phyloP scores from a whole-genome alignment of 2,888 invertebrate genomes.

The Chrysodeixis includens region DNA sequence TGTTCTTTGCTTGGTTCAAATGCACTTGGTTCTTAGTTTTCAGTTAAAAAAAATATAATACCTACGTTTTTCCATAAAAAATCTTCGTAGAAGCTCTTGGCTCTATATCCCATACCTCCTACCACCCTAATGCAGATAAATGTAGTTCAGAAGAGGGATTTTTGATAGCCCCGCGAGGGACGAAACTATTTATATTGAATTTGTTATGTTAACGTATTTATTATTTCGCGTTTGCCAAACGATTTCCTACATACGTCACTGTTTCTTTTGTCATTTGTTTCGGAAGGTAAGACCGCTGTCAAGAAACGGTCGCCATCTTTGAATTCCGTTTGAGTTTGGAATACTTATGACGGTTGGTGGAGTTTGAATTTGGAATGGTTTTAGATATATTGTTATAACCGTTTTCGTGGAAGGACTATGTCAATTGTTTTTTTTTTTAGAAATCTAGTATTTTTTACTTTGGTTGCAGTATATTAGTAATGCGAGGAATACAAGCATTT shows the following conservation, averaged over 20 bases:
- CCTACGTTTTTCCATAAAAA: background rate
- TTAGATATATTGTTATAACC: background rate
- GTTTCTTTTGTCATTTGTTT: conserved; percentile 55
- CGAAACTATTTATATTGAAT: conserved; percentile 81
- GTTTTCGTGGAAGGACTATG: background rate
- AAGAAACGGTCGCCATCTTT: background rate
- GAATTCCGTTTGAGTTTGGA: background rate
- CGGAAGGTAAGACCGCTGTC: conserved; percentile 7
- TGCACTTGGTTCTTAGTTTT: too few species aligned
- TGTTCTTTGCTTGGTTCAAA: too few species aligned
- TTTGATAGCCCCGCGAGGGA: conserved; percentile 67
- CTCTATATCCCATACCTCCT: conserved; percentile 43
- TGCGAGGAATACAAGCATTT: too few species aligned
- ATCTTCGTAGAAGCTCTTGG: conserved; percentile 36
- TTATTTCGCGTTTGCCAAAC: conserved; percentile 76
- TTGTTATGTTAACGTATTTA: conserved; percentile 71
- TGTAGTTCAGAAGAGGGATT: conserved; percentile 75
- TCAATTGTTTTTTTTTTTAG: background rate
- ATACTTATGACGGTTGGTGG: background rate
- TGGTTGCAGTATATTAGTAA: too few species aligned
- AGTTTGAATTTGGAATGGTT: background rate
- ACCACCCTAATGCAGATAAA: conserved; percentile 77
- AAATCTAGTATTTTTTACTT: background rate
- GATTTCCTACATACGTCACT: conserved; percentile 71
- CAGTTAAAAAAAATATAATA: too few species aligned